Base-by-base conservation (phyloP, 2,797 vertebrate genomes). In the Karalla daura region DNA sequence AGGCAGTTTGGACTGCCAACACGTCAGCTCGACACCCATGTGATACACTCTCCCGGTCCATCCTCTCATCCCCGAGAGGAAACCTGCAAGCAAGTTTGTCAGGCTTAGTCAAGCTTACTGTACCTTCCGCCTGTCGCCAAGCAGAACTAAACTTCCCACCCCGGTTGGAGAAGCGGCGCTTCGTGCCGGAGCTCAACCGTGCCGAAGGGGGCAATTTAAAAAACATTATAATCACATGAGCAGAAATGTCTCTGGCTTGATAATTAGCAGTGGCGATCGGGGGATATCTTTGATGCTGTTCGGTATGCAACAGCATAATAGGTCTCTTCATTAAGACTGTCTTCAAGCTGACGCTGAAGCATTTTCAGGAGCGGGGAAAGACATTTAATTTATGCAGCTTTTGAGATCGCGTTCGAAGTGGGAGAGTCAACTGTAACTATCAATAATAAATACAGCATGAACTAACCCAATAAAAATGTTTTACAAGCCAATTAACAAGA, bases 191-290 rank as follows among this genome's bases (percentile, higher is more conserved):
- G 77, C 70, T 70, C 52, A 35, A 58, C 61, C 3, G 11, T 35
- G 67, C 71, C 70, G 43, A 63, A 50, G 60, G 83, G 69, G 49
- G 63, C 47, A 45, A 74, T 82, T 90, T 83, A 76, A 82, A 85
- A 82, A 78, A 74, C 70, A 86, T 80, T 75, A 80, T 75, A 75
- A 86, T 83, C 78, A 78, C 82, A 78, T 47, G 65, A 83, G 71
- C 43, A 77, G 62, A 89, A 86, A 84, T 68, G 68, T 75, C 72
- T 76, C 41, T 69, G 67, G 67, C 75, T 79, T 28, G 58, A 72
- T 86, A 90, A 90, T 84, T 77, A 87, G 70, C 64, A 60, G 63
- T 28, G 37, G 69, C 8, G 35, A 75, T 53, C 17, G 20, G 60
- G 5, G 58, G 32, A 71, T 62, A 54, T 79, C 47, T 61, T 37